Base-by-base conservation (phyloP, 2,888 invertebrate genomes). In the Zele albiditarsus region DNA sequence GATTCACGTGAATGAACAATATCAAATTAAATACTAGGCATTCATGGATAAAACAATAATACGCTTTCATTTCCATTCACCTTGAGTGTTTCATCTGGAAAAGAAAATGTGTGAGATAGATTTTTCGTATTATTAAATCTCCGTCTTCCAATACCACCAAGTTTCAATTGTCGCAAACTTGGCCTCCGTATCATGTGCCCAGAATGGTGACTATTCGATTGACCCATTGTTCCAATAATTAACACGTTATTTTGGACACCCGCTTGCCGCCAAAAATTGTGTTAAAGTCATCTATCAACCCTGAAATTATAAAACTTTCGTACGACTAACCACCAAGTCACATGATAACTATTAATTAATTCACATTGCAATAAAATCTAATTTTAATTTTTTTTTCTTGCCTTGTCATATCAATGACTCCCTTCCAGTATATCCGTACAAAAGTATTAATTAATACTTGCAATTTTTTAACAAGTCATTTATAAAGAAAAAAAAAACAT, bases 71-170 rank as follows among this genome's bases (percentile, higher is more conserved):
- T 31, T 57, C 10, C 57, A 10, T 49, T 58, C 76, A 82, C 82
- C 82, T 82, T 82, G 31, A 81, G 78, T 28, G 80, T 78, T 12
- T 79, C 80, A 60, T 81, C 80, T 1, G 78, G 78, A 31, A 81
- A 80, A 8, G 81, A 79, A 74, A 81, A 80, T 12, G 80, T 78
- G 65, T 80, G 81, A 3, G 80, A 81, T 31, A 81, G 42, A 75
- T 80, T 82, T 58, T 80, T 81, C 0, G 80, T 79, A 60, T 74
- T 72, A 63, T 78, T 75, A 66, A 70, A 78, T 31, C 77, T 75
- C 60, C 80, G 76, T 76, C 74, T 79, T 27, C 81, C 78, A 66
- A 80, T 78, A 27, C 71, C 65, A 46, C 74, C 67, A 27, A 81
- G 23, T 3, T 79, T 75, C 3, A 82, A 66, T 27, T 78, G 74